Base-by-base conservation (phyloP, 2,113 vertebrate genomes). In the Pteropus alecto region DNA sequence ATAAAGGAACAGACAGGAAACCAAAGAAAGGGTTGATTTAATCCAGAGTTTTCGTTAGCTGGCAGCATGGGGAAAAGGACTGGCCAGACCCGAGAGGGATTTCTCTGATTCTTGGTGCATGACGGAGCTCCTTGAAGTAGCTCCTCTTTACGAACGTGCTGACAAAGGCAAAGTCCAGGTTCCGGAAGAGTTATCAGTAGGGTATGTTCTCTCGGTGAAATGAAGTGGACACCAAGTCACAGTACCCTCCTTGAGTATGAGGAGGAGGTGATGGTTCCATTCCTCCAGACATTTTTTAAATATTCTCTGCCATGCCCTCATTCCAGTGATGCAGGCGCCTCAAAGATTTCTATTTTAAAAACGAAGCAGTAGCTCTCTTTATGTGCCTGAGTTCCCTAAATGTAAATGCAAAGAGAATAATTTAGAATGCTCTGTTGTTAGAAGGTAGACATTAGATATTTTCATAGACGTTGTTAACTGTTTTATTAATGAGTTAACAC, bases 21-120 rank as follows among this genome's bases (percentile, higher is more conserved):
- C 94, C 93, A 95, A 97, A 98, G 97, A 92, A 97, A 98, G 86
- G 92, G 98, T 96, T 90, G 93, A 98, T 97, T 96, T 98, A 97
- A 98, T 84, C 65, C 77, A 58, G 95, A 96, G 68, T 96, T 98
- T 98, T 98, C 60, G 94, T 95, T 87, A 97, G 92, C 35, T 16
- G 67, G 41, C 74, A 88, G 74, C n/a, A 7, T 0, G 65, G 96
- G 98, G 65, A 93, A 82, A 95, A 92, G 95, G 85, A 92, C 63
- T 54, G 51, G n/a, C 67, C 15, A 30, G 90, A 43, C 38, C 60
- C 19, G 43, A 81, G 43, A 84, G 82, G 41, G 58, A 41, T 90
- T 90, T 87, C 88, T 43, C 58, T 95, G 88, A 85, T 38, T n/a
- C 93, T 58, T 97, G 33, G 19, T 76, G 93, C 81, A 18, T 78